Evolutionary conservation across 2,797 vertebrate species (phyloP), one percentile per base, ranked within the genome.

Genomic region (Chrosomus eos): DNA sequence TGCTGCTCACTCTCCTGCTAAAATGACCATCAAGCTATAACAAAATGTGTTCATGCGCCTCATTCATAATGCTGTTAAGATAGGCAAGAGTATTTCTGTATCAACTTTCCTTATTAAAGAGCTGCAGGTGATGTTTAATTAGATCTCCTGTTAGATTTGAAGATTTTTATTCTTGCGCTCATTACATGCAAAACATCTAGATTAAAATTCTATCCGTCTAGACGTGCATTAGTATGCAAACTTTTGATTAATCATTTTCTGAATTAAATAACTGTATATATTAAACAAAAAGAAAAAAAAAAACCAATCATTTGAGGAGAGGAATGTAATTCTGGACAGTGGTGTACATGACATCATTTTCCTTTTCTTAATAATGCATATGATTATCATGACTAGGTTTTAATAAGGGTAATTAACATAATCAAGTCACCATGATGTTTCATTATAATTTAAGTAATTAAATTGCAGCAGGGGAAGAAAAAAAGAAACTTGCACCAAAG

Each of bases 401-500:
- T 89, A 91, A 91, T 87, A 87, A 90, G 90, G 87, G 87, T 89
- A 91, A 92, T 91, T 90, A 91, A 82, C 90, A 89, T 90, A 84
- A 90, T 92, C 90, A 89, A 87, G 82, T 89, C 75, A 85, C 88
- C 85, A 74, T 89, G 87, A 79, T 88, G 85, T 92, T 92, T 90
- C 74, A 90, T 92, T 91, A 88, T 68, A 85, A 88, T 71, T 64
- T 19, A 31, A 58, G 85, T 80, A 83, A 82, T 74, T 79, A 77
- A 87, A 81, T 62, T 86, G 72, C 45, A 73, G 18, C 8, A 58
- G 60, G 70, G 45, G 1, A 72, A 60, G 38, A n/a, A 18, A 40
- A 86, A 71, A 82, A 74, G 64, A 75, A 64, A 28, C 60, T 68
- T 78, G 18, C 58, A 58, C 74, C 53, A 28, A 77, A 71, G 40